Evolutionary conservation across 2,113 vertebrate genomes (phyloP).

Genomic region (Mormyrus lacerda): DNA sequence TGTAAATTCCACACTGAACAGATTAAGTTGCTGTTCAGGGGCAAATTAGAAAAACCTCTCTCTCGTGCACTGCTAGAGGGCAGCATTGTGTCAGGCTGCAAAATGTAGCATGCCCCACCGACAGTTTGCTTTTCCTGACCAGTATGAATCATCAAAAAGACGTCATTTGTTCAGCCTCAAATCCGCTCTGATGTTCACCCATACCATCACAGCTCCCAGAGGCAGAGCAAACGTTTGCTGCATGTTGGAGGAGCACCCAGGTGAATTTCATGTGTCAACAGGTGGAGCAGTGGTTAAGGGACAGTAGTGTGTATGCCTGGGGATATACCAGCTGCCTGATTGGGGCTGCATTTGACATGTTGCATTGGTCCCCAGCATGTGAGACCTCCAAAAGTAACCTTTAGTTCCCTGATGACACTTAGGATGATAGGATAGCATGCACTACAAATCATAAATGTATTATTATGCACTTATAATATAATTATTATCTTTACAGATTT

Average conservation of each 20-base stretch:
- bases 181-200: neutral
- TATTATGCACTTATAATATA: neutral
- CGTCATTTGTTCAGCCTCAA: neutral
- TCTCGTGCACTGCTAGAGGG: slow-evolving; percentile 37
- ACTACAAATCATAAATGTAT: neutral
- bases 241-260: neutral
- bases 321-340: neutral
- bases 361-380: neutral
- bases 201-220: neutral
- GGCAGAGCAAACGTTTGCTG: neutral
- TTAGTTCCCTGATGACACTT: neutral
- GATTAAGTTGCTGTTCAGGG: neutral
- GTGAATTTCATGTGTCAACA: neutral
- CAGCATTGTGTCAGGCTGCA: slow-evolving; percentile 35
- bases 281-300: neutral
- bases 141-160: neutral
- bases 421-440: neutral
- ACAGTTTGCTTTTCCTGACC: neutral
- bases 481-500: neutral
- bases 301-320: neutral
- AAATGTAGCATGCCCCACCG: neutral
- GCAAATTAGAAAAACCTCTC: neutral
- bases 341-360: neutral
- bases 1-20: neutral
- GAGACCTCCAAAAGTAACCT: neutral